A percentile compares a stretch with the other conserved stretches of the same genome.
phyloP scores from a whole-genome alignment of 2,113 vertebrate genomes.

The Sterna hirundo region DNA sequence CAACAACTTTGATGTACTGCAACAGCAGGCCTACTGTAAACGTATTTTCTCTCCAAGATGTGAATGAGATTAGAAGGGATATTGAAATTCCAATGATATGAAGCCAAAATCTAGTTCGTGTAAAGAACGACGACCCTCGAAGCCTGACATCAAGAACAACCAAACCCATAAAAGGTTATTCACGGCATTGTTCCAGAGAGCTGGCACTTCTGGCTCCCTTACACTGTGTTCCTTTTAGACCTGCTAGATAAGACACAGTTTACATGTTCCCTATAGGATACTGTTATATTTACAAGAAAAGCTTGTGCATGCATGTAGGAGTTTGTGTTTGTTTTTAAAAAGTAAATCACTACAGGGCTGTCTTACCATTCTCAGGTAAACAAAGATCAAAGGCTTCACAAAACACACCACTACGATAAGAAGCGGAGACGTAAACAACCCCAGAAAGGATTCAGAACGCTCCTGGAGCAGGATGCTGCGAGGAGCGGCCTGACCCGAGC shows the following conservation, averaged over 20 bases:
- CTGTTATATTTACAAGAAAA: not conserved
- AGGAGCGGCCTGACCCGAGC: not conserved
- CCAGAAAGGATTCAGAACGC: not conserved
- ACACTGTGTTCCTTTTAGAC: not conserved
- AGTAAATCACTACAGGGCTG: fast-evolving
- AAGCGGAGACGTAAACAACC: fast-evolving
- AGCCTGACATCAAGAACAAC: not conserved
- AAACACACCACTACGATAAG: not conserved
- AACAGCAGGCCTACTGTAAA: not conserved
- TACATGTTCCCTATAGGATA: not conserved
- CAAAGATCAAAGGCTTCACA: not conserved
- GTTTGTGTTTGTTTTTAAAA: not conserved
- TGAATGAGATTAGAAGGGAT: not conserved
- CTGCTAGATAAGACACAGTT: not conserved
- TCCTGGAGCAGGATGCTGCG: fast-evolving
- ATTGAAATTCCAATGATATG: not conserved
- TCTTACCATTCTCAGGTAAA: not conserved
- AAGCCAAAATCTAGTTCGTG: not conserved
- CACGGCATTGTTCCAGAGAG: not conserved
- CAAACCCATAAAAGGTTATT: not conserved
- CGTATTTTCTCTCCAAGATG: not conserved
- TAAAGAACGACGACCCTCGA: not conserved
- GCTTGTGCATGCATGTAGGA: not conserved
- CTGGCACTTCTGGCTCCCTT: not conserved
- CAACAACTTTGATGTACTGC: not conserved